Base-by-base conservation (phyloP, 30 jellyfish, hydroid and myxozoan genomes). In the Aurelia sp. region DNA sequence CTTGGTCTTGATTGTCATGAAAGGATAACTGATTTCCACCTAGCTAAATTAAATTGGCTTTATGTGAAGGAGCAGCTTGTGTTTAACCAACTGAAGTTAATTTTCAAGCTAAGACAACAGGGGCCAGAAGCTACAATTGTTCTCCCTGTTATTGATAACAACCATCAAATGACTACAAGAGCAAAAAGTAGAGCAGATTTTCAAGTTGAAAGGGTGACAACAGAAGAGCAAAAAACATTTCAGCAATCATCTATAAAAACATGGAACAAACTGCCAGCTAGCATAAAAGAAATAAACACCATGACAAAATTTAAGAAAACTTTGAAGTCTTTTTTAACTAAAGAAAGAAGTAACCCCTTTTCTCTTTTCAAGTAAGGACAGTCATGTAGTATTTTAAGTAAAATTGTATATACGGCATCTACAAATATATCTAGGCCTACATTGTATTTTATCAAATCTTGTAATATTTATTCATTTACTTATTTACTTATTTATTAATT, bases 11-110 rank as follows among this genome's bases (percentile, higher is more conserved):
- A 41, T 80, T 40, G 13, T 80, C 81, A 63, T 80, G 81, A 63
- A 63, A 80, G 90, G 53, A 80, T 63, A 80, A 80, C 81, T 80
- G 81, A 63, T 63, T 66, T 48, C 90, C 90, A 80, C 90, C 72
- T 80, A 80, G 81, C 90, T 35, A 80, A 80, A 63, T 80, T 80
- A 80, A 80, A 63, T 80, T 80, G 90, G 90, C 81, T 80, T 3
- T 41, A 65, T 80, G 90, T 63, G 73, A 77, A 77, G 67, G 87
- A 76, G 87, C 75, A 76, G 88, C 78, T 77, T 77, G 88, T 62
- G 67, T 77, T 60, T 77, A 77, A 61, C 78, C 80, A 69, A 69
- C 59, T 69, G 31, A 72, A 72, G 38, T 72, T 63, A 63, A 65
- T 78, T 78, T 78, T 63, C 89, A 78, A 62, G 89, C 78, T 41